phyloP scores from a whole-genome alignment of 2,888 invertebrate genomes.

The Axea sp. region DNA sequence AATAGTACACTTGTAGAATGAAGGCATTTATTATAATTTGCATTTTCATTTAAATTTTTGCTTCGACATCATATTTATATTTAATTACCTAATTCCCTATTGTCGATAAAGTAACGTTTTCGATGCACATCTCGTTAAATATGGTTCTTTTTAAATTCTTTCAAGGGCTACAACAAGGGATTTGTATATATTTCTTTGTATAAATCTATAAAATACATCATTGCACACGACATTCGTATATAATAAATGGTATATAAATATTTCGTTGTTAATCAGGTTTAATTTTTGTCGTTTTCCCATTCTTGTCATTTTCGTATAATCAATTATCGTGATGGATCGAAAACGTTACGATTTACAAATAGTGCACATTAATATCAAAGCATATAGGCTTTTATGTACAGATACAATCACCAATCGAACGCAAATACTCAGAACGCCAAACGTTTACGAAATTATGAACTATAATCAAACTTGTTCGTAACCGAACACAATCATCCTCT shows the following conservation, averaged over 20 bases:
- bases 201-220: constrained; percentile 54
- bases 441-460: constrained; percentile 24
- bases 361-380: constrained; percentile 61
- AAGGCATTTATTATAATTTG: constrained; percentile 62
- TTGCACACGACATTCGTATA: constrained; percentile 21
- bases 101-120: constrained; percentile 57
- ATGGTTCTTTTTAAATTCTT: constrained; percentile 21
- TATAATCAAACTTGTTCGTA: constrained; percentile 6
- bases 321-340: constrained; percentile 39
- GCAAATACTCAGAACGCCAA: constrained; percentile 14
- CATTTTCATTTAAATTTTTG: constrained; percentile 59
- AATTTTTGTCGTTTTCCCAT: not conserved
- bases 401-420: constrained; percentile 53
- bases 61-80: constrained; percentile 59
- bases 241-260: constrained; percentile 48
- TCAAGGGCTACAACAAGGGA: constrained; percentile 31
- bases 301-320: not conserved
- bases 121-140: constrained; percentile 37
- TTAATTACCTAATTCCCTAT: constrained; percentile 58
- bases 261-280: constrained; percentile 25
- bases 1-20: constrained; percentile 61
- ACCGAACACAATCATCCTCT: not conserved
- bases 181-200: constrained; percentile 45
- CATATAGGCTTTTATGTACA: constrained; percentile 59
- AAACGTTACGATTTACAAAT: constrained; percentile 59